phyloP scores from a whole-genome alignment of 2,113 vertebrate species.

The Centrocercus urophasianus region DNA sequence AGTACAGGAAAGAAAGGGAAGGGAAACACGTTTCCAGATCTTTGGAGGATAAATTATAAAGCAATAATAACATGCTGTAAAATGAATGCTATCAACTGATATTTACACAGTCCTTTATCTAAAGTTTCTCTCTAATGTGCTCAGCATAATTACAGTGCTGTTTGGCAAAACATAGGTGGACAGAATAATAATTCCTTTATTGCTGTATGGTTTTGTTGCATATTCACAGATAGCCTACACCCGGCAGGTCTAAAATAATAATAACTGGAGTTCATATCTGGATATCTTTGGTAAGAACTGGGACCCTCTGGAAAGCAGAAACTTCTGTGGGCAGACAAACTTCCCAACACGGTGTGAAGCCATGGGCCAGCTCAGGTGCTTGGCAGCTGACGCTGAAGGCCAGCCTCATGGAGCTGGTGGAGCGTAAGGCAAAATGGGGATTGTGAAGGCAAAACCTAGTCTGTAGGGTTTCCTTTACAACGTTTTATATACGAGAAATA shows the following conservation, averaged over 20 bases:
- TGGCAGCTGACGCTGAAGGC: neutral
- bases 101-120: neutral
- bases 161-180: conserved; percentile 4
- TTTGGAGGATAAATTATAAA: conserved; percentile 37
- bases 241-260: neutral
- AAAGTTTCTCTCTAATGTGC: neutral
- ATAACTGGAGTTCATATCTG: neutral
- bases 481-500: neutral
- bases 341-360: neutral
- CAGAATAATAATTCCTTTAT: conserved; percentile 3
- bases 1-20: conserved; percentile 6
- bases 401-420: neutral
- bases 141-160: neutral
- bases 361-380: neutral
- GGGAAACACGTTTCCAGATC: neutral
- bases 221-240: neutral
- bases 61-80: conserved; percentile 7
- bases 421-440: neutral
- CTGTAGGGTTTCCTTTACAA: neutral
- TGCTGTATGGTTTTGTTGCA: neutral
- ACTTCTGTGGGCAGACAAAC: neutral
- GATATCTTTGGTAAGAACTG: neutral
- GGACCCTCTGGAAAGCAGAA: neutral
- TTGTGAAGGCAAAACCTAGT: neutral
- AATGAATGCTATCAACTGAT: conserved; percentile 35